Conservation (phyloP, 2,888 invertebrate genomes). For the Isoperla grammatica region DNA sequence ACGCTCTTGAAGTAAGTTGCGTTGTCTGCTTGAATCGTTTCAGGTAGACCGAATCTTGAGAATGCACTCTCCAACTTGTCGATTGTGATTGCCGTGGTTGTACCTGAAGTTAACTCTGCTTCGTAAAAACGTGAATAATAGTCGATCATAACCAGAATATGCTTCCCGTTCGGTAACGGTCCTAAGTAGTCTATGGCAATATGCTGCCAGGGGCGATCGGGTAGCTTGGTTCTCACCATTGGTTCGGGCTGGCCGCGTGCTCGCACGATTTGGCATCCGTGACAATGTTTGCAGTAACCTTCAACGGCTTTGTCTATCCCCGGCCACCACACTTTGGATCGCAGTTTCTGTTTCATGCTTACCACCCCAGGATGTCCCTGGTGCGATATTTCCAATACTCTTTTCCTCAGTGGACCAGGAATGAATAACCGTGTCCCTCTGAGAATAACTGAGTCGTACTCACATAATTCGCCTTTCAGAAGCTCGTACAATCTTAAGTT, state of each 20-base stretch:
- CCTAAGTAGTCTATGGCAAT: background rate
- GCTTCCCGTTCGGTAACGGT: background rate
- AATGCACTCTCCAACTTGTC: too few relatives aligned
- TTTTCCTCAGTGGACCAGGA: conserved; percentile 28
- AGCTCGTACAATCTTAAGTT: conserved; percentile 21
- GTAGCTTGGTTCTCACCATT: background rate
- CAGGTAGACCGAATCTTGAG: too few relatives aligned
- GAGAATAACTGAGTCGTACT: conserved; percentile 32
- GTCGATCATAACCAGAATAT: background rate
- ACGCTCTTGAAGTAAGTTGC: too few relatives aligned
- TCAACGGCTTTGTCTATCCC: background rate
- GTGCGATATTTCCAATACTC: conserved; percentile 34
- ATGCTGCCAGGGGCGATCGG: background rate
- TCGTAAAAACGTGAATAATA: background rate
- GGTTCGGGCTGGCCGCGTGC: background rate
- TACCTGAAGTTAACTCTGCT: too few relatives aligned
- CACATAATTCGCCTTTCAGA: conserved; percentile 37
- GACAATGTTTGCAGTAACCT: background rate
- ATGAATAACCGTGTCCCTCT: conserved; percentile 33
- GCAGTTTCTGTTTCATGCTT: conserved; percentile 36
- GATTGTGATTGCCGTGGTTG: too few relatives aligned
- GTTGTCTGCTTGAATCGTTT: too few relatives aligned
- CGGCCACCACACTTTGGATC: background rate
- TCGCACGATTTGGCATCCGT: conserved; percentile 1
- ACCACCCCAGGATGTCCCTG: conserved; percentile 40